phyloP scores from a whole-genome alignment of 2,113 vertebrate genomes.

The Pyxicephalus adspersus region DNA sequence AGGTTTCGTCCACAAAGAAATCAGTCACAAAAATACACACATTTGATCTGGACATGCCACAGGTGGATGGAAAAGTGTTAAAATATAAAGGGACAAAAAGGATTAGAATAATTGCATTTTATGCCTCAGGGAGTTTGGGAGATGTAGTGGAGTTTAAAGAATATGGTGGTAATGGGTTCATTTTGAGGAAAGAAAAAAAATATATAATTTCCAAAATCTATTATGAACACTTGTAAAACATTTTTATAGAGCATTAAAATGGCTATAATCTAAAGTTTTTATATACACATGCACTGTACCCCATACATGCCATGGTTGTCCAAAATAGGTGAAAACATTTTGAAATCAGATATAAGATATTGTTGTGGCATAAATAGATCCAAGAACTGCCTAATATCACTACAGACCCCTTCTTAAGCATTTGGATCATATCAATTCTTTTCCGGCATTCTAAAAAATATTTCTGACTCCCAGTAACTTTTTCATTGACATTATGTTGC shows the following conservation, averaged over 20 bases:
- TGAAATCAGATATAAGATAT: too few species aligned
- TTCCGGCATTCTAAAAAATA: too few species aligned
- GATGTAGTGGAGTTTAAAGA: conserved; percentile 34
- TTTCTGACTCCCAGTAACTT: too few species aligned
- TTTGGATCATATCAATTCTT: too few species aligned
- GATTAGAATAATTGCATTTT: conserved; percentile 58
- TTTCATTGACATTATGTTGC: too few species aligned
- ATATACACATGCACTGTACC: too few species aligned
- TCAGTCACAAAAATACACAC: conserved; percentile 31
- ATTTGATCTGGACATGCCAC: conserved; percentile 53
- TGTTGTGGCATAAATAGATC: too few species aligned
- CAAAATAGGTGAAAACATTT: too few species aligned
- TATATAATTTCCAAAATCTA: conserved; percentile 8
- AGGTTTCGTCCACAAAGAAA: not conserved
- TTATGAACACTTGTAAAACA: not conserved
- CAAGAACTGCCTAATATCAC: too few species aligned
- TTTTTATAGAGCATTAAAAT: not conserved
- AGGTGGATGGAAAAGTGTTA: conserved; percentile 54
- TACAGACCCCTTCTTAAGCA: too few species aligned
- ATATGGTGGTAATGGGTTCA: conserved; percentile 44
- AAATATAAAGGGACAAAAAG: conserved; percentile 51
- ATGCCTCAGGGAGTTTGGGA: conserved; percentile 55
- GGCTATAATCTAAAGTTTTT: too few species aligned
- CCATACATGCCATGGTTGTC: too few species aligned
- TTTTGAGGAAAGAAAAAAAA: conserved; percentile 34